Evolutionary conservation across 2,113 vertebrate genomes (phyloP).

Genomic region (Percopsis transmontana): DNA sequence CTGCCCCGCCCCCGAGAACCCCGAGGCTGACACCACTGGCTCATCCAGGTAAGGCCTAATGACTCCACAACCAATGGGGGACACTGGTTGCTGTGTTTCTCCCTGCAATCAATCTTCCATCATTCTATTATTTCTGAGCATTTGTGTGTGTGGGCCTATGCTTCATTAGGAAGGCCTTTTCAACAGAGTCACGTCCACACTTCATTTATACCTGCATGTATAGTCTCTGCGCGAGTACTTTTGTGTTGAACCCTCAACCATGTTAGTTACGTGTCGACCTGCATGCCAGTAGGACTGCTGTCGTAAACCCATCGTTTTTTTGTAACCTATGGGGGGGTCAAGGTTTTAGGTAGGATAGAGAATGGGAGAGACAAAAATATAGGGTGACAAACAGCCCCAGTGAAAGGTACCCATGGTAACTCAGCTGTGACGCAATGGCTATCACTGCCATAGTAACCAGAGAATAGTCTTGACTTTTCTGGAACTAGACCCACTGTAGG

Average conservation of each 20-base stretch:
- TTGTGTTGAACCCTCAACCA: slow-evolving; percentile 6
- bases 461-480: slow-evolving; percentile 30
- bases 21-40: slow-evolving; percentile 77
- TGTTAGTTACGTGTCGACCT: background rate
- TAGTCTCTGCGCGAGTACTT: slow-evolving; percentile 23
- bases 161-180: slow-evolving; percentile 1
- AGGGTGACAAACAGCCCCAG: slow-evolving; percentile 25
- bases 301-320: slow-evolving; percentile 29
- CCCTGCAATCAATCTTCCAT: background rate
- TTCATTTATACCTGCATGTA: background rate
- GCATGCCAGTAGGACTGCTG: slow-evolving; percentile 17
- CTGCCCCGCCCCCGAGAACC: slow-evolving; percentile 93
- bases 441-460: slow-evolving; percentile 63
- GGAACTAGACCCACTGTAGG: slow-evolving; percentile 10
- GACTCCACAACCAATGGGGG: background rate
- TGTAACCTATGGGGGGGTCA: slow-evolving; percentile 8
- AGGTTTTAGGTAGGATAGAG: background rate
- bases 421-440: slow-evolving; percentile 35
- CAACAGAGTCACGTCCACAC: background rate
- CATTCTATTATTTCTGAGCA: background rate
- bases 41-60: slow-evolving; percentile 69
- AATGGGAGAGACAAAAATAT: background rate
- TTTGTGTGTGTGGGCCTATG: slow-evolving; percentile 7
- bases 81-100: background rate
- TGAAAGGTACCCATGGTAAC: slow-evolving; percentile 55